Evolutionary conservation across 1,140 invertebrate species (phyloP), one percentile per base, ranked within the genome.

Genomic region (Sitobion miscanthi): DNA sequence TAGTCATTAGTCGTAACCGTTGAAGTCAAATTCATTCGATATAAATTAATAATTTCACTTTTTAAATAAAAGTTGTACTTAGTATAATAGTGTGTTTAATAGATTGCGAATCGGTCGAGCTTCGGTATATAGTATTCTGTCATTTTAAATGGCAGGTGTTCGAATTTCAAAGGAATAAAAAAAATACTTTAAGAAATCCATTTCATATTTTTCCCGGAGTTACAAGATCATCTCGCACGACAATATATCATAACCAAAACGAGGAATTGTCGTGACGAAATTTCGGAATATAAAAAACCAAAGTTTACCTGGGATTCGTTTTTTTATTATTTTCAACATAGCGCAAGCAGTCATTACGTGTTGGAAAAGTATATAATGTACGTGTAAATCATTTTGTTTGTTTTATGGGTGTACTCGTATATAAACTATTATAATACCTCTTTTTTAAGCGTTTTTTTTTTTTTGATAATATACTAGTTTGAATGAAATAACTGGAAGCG

Each of bases 261-360:
- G 20, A 23, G 77, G 35, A 83, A 35, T 87, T 49, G 11, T 0
- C 30, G 11, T 17, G 47, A 87, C 47, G 5, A 87, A 30, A 47
- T 17, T 87, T 47, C 42, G 4, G 30, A 47, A n/a, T 49, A 38
- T 38, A 88, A 89, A 14, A 30, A 23, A 54, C 47, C 3, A 89
- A 89, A 54, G 87, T 89, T 89, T 54, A 89, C 87, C 30, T 2
- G 30, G 87, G 25, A 54, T 54, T 52, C 49, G 52, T 57, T 38
- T 54, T 85, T 45, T 89, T 35, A 89, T 88, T 88, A n/a, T 88
- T 88, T 54, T 88, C 30, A 25, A 11, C 52, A 88, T 17, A n/a
- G 11, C 47, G 17, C 17, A n/a, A 35, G 49, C 21, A 88, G 30
- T 35, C 8, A 52, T 88, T 88, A 5, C 6, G 47, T 21, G 49